Evolutionary conservation across 1,140 invertebrate species (phyloP), one percentile per base, ranked within the genome.

Genomic region (Philotrypesis tridentata): DNA sequence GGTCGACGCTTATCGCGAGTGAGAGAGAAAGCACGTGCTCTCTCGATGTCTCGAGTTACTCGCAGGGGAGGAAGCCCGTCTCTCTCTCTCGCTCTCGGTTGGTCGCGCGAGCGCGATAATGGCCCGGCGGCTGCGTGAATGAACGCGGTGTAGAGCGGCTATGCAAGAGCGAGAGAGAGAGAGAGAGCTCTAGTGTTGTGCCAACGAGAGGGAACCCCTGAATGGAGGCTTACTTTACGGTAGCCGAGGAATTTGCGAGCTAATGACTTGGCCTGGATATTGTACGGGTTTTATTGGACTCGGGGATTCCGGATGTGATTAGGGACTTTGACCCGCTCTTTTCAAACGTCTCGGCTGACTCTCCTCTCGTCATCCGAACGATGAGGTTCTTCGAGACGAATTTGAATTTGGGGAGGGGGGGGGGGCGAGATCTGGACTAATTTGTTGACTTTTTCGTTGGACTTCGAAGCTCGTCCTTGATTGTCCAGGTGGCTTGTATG

Each of bases 1-100:
- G 43, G 43, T 48, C 48, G 48, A 25, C 21, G 68, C 29, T 40
- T 40, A 71, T 40, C 29, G 14, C 25, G 61, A 23, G 17, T 21
- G 48, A 65, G 23, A 12, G 61, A 65, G 9, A 65, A 27, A 48
- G 27, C 65, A 67, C 76, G 76, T 78, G 63, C 61, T 40, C 31
- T 25, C 11, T 25, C 11, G 61, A 48, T 25, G 63, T 55, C 63
- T 78, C 76, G 76, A 33, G 63, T 79, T 79, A 60, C 48, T 71
- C 48, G 37, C 68, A 31, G 40, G 65, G 65, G 40, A 68, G 65
- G 76, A 68, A 37, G 37, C 73, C 21, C 31, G 12, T 63, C 60
- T 40, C 37, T 27, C 61, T 43, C 29, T 23, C 23, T 70, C 67
- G 7, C 68, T 55, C 48, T 40, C 14, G 61, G 61, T 27, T 12